phyloP scores from a whole-genome alignment of 2,797 vertebrate species.

The Choloepus didactylus region DNA sequence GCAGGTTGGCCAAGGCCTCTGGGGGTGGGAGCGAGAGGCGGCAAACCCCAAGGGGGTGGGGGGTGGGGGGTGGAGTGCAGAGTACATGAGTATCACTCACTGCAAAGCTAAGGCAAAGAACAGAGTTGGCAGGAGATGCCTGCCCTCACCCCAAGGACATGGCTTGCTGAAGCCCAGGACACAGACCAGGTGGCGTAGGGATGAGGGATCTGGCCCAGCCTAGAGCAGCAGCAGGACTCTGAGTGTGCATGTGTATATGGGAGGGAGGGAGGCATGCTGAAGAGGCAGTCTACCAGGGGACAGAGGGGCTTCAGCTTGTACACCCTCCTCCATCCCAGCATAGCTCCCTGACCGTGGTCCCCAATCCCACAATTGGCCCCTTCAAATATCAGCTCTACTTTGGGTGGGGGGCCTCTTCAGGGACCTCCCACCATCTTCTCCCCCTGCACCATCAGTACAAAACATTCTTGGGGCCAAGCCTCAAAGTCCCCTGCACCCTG shows the following conservation, averaged over 20 bases:
- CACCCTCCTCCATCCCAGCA: conserved; percentile 19
- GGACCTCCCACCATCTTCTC: conserved; percentile 8
- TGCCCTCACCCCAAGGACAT: conserved; percentile 13
- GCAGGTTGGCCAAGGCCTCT: conserved; percentile 65
- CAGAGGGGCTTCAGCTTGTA: conserved; percentile 52
- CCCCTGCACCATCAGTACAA: background rate
- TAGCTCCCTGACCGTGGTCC: conserved; percentile 72
- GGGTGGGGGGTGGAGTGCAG: too few relatives aligned
- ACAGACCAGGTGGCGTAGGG: background rate
- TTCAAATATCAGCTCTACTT: background rate
- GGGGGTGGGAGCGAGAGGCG: conserved; percentile 3
- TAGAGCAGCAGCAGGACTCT: conserved; percentile 63
- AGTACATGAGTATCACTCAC: conserved; percentile 85
- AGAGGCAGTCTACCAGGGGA: conserved; percentile 67
- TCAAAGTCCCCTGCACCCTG: background rate
- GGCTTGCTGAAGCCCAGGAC: conserved; percentile 54
- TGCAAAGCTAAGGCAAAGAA: conserved; percentile 88
- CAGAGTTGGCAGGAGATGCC: conserved; percentile 66
- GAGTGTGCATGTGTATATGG: background rate
- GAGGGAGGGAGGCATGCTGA: conserved; percentile 69
- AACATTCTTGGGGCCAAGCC: conserved; percentile 69
- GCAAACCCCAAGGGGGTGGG: fast-evolving
- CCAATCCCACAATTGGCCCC: conserved; percentile 69
- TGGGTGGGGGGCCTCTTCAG: conserved; percentile 31
- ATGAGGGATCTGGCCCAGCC: conserved; percentile 21